Evolutionary conservation across 2,113 vertebrate species (phyloP).

Genomic region (Myotis lucifugus): DNA sequence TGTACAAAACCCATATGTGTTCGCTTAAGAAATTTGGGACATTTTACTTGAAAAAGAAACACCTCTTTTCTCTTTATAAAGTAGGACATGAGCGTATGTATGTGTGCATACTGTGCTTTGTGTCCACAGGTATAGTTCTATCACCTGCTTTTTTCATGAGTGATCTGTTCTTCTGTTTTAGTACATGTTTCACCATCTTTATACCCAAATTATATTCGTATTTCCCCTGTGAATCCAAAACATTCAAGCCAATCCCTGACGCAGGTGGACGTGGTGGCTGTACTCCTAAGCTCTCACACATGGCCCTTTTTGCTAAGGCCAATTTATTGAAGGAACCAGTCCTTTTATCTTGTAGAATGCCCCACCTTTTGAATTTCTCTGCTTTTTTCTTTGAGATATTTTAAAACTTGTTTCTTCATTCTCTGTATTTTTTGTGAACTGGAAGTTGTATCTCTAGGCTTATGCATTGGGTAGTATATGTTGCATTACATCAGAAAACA

Average conservation of each 20-base stretch:
- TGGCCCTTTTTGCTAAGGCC: neutral
- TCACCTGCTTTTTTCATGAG: neutral
- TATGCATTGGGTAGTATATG: neutral
- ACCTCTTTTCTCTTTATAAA: neutral
- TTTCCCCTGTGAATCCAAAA: neutral
- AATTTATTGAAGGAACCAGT: neutral
- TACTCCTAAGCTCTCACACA: neutral
- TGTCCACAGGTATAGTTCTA: neutral
- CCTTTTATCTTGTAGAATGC: neutral
- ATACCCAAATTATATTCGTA: neutral
- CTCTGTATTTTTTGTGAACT: neutral
- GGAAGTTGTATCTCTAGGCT: neutral
- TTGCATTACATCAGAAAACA: neutral
- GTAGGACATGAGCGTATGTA: neutral
- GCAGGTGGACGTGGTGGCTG: neutral
- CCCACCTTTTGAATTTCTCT: slow-evolving; percentile 6
- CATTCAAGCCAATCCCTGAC: neutral
- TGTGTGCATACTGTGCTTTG: neutral
- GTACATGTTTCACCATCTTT: neutral
- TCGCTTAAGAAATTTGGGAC: neutral
- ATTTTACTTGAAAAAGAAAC: neutral
- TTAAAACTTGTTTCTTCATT: slow-evolving; percentile 13
- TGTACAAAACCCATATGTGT: neutral
- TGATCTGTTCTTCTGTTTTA: neutral
- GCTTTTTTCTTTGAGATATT: neutral